A percentile compares a stretch with the other conserved stretches of the same genome.
These are phyloP conservation scores for Monodelphis domestica DNA, from an alignment of 2,797 vertebrate species.

Conservation along the genomic window DNA sequence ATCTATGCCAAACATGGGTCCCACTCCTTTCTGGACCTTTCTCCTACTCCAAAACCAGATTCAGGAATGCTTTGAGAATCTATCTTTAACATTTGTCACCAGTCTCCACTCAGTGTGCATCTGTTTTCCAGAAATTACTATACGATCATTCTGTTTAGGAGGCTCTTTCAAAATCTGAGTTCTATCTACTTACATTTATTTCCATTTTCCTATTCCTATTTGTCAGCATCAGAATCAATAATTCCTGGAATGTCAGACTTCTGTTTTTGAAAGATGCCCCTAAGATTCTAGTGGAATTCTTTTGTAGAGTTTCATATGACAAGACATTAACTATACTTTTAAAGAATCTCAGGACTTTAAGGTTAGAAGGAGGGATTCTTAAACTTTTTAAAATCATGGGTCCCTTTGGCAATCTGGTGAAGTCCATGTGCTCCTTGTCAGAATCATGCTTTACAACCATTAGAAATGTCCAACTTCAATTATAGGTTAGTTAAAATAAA, in stretches of 20 bases:
- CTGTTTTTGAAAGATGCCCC: not conserved
- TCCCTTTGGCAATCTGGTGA: not conserved
- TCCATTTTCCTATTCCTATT: not conserved
- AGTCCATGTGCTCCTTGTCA: not conserved
- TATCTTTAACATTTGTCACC: not conserved
- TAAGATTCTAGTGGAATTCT: not conserved
- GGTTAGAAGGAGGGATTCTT: not conserved
- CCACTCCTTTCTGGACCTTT: not conserved
- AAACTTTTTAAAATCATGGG: not conserved
- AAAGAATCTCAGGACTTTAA: not conserved
- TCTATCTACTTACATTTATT: not conserved
- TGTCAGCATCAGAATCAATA: not conserved
- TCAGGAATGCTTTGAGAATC: not conserved
- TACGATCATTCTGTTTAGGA: not conserved
- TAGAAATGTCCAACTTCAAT: not conserved
- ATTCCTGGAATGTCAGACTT: not conserved
- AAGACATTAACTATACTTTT: not conserved
- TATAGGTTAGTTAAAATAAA: not conserved
- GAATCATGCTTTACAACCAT: not conserved
- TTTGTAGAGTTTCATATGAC: not conserved
- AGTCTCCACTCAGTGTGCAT: not conserved
- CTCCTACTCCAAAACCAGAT: not conserved
- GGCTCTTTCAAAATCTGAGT: not conserved
- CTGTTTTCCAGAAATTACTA: not conserved
- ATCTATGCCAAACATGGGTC: not conserved